These are phyloP conservation scores for Chironomus tentans DNA, from an alignment of 2,888 invertebrate species.

Conservation along the genomic window DNA sequence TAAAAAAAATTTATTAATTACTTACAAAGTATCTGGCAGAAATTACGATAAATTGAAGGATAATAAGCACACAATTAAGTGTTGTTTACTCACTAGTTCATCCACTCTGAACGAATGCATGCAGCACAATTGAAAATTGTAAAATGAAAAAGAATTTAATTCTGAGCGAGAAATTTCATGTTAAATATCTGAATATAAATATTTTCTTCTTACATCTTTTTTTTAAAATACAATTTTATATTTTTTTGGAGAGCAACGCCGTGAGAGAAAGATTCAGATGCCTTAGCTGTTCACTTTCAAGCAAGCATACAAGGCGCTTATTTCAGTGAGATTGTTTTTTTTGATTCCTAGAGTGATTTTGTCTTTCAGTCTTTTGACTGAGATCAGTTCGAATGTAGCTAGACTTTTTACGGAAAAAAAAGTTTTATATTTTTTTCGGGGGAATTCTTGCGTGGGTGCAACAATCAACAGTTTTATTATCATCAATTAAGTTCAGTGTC, in stretches of 20 bases:
- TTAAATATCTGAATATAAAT: too few species aligned
- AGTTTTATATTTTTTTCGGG: background rate
- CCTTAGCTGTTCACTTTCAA: background rate
- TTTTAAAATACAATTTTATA: background rate
- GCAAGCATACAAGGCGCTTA: background rate
- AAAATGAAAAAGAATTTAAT: too few species aligned
- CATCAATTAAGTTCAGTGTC: background rate
- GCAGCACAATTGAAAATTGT: too few species aligned
- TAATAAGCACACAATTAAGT: too few species aligned
- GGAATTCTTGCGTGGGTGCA: background rate
- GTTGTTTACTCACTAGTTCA: too few species aligned
- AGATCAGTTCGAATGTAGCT: background rate
- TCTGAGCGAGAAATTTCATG: too few species aligned
- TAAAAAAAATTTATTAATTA: too few species aligned
- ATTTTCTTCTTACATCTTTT: too few species aligned
- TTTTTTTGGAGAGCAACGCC: background rate
- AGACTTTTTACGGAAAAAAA: background rate
- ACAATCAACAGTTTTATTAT: background rate
- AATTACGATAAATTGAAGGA: too few species aligned
- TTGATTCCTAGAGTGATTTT: background rate
- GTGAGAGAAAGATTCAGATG: background rate
- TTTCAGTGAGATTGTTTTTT: constrained; percentile 1
- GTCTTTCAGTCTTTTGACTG: constrained; percentile 12
- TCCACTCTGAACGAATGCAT: too few species aligned
- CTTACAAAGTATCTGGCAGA: too few species aligned